These are phyloP conservation scores for Botrylloides violaceus DNA, from an alignment of 23 tunicate genomes.

Conservation along the genomic window DNA sequence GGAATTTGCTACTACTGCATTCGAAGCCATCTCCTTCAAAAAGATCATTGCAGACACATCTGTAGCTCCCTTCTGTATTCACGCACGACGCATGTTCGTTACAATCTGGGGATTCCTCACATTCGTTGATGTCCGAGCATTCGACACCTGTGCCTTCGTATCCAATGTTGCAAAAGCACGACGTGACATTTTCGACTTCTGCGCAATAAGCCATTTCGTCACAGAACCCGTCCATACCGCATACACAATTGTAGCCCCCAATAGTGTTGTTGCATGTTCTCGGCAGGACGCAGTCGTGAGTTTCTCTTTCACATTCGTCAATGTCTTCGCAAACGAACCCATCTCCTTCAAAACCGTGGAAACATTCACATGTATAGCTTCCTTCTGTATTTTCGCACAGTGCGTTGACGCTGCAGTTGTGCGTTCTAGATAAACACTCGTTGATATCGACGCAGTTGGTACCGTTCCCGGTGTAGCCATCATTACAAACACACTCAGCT, in stretches of 20 bases:
- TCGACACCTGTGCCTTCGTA: constrained; percentile 2
- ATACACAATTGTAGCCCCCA: constrained; percentile 21
- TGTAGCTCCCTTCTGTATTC: constrained; percentile 21
- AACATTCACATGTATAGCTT: constrained; percentile 15
- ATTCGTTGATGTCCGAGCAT: constrained; percentile 9
- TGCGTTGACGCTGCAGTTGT: not conserved
- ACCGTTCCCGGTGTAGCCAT: constrained; percentile 16
- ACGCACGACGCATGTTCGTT: not conserved
- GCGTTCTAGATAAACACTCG: not conserved
- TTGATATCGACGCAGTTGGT: constrained; percentile 1
- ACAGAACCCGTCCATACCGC: not conserved
- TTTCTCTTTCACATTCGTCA: constrained; percentile 16
- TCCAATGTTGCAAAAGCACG: constrained; percentile 6
- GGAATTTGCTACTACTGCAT: not conserved
- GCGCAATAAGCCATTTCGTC: constrained; percentile 14
- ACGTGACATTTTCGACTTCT: not conserved
- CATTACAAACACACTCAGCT: not conserved
- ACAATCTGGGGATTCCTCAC: not conserved
- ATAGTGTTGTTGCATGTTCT: constrained; percentile 6
- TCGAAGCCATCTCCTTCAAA: constrained; percentile 6
- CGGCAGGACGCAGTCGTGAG: constrained; percentile 25
- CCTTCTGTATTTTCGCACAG: constrained; percentile 5
- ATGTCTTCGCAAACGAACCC: constrained; percentile 16
- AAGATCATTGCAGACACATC: constrained; percentile 19
- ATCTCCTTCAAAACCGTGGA: constrained; percentile 12